phyloP scores from a whole-genome alignment of 1,140 invertebrate genomes.

The Trinorchestia longiramus region DNA sequence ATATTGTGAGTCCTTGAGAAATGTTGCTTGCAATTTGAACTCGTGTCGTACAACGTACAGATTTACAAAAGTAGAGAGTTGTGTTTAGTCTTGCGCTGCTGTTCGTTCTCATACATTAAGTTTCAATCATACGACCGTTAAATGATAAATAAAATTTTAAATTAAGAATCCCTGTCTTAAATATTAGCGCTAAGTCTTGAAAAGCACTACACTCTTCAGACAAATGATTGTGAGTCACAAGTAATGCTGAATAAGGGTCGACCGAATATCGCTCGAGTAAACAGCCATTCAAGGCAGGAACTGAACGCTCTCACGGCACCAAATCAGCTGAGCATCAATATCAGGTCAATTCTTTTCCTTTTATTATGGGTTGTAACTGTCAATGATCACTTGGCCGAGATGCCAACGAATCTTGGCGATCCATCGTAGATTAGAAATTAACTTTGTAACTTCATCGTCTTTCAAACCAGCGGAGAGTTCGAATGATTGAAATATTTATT shows the following conservation, averaged over 20 bases:
- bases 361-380: not conserved
- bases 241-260: too few species aligned
- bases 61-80: too few species aligned
- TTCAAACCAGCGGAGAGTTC: not conserved
- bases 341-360: not conserved
- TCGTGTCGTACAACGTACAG: too few species aligned
- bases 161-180: not conserved
- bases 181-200: too few species aligned
- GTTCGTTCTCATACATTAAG: too few species aligned
- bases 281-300: not conserved
- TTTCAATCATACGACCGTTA: not conserved
- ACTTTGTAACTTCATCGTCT: not conserved
- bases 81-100: too few species aligned
- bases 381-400: not conserved
- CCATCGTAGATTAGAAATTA: not conserved
- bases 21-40: too few species aligned
- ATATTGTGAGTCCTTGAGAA: not conserved
- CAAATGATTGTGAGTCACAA: not conserved
- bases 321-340: not conserved
- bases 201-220: too few species aligned
- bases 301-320: not conserved
- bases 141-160: too few species aligned
- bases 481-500: not conserved
- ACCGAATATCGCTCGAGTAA: too few species aligned
- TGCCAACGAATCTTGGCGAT: not conserved